A percentile compares a stretch with the other conserved stretches of the same genome.
Evolutionary conservation across 2,797 vertebrate genomes (phyloP).

Genomic region (Mus caroli): DNA sequence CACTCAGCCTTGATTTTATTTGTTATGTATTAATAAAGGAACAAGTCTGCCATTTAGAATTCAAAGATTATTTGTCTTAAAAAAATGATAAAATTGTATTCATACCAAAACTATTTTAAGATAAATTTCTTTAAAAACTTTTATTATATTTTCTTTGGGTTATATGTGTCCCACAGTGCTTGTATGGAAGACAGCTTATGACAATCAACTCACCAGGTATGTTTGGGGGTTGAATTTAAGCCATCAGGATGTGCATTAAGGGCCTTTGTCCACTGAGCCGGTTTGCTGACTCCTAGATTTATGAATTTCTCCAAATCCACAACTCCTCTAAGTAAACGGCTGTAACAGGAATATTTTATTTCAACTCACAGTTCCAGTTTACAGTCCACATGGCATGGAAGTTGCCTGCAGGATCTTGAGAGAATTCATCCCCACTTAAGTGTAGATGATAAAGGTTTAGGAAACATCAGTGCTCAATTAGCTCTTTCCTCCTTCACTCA

Average conservation of each 20-base stretch:
- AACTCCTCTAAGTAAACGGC: not conserved
- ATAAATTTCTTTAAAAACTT: not conserved
- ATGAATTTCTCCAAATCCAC: not conserved
- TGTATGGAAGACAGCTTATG: too few species aligned
- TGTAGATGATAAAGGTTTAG: not conserved
- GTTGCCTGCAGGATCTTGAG: not conserved
- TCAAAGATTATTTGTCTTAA: not conserved
- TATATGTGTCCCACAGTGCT: too few species aligned
- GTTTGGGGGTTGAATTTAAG: not conserved
- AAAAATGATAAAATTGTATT: not conserved
- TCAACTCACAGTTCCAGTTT: not conserved
- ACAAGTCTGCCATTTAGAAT: not conserved
- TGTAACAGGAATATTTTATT: not conserved
- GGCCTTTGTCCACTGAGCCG: not conserved
- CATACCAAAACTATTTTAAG: not conserved
- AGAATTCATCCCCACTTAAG: not conserved
- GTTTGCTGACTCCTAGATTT: not conserved
- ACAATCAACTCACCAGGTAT: not conserved
- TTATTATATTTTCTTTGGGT: not conserved
- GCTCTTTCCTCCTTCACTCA: not conserved
- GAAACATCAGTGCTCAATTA: too few species aligned
- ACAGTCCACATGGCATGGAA: not conserved
- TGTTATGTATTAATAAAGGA: not conserved
- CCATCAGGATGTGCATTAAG: not conserved
- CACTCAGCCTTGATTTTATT: not conserved